Evolutionary conservation across 2,888 invertebrate species (phyloP), one percentile per base, ranked within the genome.

Genomic region (Ophion ellenae): DNA sequence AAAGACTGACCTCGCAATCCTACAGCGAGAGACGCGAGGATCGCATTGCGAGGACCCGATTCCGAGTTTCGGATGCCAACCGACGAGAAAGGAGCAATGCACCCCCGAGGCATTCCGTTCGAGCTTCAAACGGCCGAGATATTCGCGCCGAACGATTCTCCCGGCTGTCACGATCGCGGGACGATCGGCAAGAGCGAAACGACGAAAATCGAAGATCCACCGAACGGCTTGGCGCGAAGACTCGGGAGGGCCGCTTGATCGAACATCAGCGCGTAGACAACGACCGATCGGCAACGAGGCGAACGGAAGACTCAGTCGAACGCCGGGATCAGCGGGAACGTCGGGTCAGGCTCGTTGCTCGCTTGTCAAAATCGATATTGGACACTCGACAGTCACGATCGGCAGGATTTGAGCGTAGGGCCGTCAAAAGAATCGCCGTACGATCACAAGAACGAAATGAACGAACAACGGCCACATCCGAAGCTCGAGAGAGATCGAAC

Each of bases 1-100:
- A 84, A 86, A 85, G 85, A 86, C 81, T 84, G 85, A 73, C 59
- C n/a, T 59, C 75, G 20, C 79, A 75, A 81, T 80, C 79, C 57
- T 32, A 14, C 32, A 76, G 9, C 9, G 88, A 86, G 53, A 32
- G 78, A 71, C 67, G 63, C 71, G 81, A 45, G 61, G 74, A 70
- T 79, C 83, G 53, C 69, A 75, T 20, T 75, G 66, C 36, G 73
- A 81, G 47, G 69, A 87, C 71, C 36, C 59, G 40, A 40, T 59
- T 71, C 36, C 24, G 3, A 5, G 84, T 3, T 6, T 64, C 61
- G 20, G 67, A 53, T 64, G 28, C 45, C 14, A 71, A 74, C 24
- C 86, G 78, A 7, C 9, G 64, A 20, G 53, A 63, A 9, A 57
- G 64, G 69, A 74, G 36, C 10, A 10, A 53, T n/a, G 61, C 28